Evolutionary conservation across 2,113 vertebrate genomes (phyloP), one percentile per base, ranked within the genome.

Genomic region (Cinclus cinclus): DNA sequence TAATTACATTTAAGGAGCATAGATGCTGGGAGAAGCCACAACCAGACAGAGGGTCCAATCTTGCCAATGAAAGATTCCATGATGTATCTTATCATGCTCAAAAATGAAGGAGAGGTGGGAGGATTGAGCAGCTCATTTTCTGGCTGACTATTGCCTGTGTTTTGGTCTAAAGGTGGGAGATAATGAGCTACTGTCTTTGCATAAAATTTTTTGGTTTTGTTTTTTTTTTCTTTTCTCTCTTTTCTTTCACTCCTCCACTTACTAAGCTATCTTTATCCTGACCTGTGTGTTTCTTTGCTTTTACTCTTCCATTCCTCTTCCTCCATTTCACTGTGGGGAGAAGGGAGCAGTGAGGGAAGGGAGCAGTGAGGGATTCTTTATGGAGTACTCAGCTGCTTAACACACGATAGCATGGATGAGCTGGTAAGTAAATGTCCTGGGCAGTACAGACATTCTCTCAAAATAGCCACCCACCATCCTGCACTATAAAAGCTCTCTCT

Each of bases 281-380:
- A 13, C 3, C 8, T 10, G 9, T 13, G 11, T 13, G 13, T 49
- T 70, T 82, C 35, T 21, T 63, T 53, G 13, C 1, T 85, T 85
- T 82, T 39, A 11, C 6, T 69, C 4, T 70, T 78, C 30, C 14
- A 52, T 68, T 58, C 8, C 8, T 62, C 5, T 83, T 63, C 23
- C 4, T n/a, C 10, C 1, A 2, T 69, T 25, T 15, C 2, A 10
- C 5, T 37, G 12, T 2, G 6, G 2, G 12, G 4, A 11, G 44
- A 18, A 53, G 0, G 4, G 14, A 65, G 11, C 33, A n/a, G 5
- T 19, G 25, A 75, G 58, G 11, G 44, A 18, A 53, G 0, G 4
- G 14, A 65, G 11, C 33, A n/a, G 5, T 19, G 25, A 75, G 58
- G 15, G 9, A 27, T 3, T 37, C 17, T 0, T 62, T 67, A 18